Evolutionary conservation across 2,797 vertebrate species (phyloP).

Genomic region (Lophotriccus pileatus): DNA sequence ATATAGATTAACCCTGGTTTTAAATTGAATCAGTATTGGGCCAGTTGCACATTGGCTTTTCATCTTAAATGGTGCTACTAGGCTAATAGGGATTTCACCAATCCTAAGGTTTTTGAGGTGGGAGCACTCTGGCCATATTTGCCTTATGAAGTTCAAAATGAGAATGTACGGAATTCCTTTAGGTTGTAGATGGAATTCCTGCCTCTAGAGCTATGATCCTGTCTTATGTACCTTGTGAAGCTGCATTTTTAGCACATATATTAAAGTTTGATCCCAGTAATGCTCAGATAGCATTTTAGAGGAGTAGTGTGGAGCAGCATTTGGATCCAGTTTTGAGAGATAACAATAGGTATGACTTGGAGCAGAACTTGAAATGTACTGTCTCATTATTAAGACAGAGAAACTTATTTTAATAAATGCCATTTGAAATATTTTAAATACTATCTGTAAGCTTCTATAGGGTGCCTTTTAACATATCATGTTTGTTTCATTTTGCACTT

Average conservation of each 20-base stretch:
- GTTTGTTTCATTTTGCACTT: neutral
- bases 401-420: neutral
- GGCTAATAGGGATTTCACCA: neutral
- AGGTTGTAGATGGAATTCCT: neutral
- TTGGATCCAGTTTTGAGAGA: neutral
- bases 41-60: neutral
- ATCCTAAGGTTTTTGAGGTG: neutral
- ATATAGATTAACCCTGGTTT: neutral
- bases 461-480: neutral
- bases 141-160: neutral
- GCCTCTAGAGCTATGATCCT: neutral
- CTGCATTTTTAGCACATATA: neutral
- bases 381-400: neutral
- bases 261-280: neutral
- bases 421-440: neutral
- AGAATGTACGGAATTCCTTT: neutral
- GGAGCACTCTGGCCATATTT: neutral
- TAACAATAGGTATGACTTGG: neutral
- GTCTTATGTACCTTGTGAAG: rapidly evolving
- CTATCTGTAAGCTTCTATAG: neutral
- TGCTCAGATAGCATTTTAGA: neutral
- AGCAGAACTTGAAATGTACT: neutral
- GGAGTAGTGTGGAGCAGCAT: neutral
- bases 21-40: neutral
- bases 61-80: neutral